Evolutionary conservation across 2,113 vertebrate species (phyloP).

Genomic region (Myotis yumanensis): DNA sequence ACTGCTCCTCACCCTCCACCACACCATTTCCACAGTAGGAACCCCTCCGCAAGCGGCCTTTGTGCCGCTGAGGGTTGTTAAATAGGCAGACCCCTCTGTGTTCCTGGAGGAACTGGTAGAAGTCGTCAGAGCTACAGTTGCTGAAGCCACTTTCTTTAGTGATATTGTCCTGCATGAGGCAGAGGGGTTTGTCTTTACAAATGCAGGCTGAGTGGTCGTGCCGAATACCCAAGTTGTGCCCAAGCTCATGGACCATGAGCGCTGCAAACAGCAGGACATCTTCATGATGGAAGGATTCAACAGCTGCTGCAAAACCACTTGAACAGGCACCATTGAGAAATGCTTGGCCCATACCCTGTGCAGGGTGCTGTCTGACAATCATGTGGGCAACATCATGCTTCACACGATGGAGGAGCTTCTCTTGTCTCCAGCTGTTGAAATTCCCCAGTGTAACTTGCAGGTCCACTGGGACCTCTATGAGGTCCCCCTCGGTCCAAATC

Average conservation of each 20-base stretch:
- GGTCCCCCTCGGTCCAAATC: slow-evolving; percentile 77
- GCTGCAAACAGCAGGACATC: slow-evolving; percentile 52
- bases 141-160: too few species aligned
- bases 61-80: slow-evolving; percentile 1
- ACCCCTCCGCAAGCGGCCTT: background rate
- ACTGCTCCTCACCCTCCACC: slow-evolving; percentile 52
- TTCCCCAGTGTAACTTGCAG: slow-evolving; percentile 35
- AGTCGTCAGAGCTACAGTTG: too few species aligned
- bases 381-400: too few species aligned
- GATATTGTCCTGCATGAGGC: too few species aligned
- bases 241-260: slow-evolving; percentile 45
- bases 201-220: too few species aligned
- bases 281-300: slow-evolving; percentile 57
- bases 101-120: too few species aligned
- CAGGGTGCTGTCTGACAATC: background rate
- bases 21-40: slow-evolving; percentile 36
- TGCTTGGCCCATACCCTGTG: background rate
- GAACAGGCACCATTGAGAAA: slow-evolving; percentile 68
- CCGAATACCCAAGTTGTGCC: too few species aligned
- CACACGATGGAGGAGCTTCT: background rate
- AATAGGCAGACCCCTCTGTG: too few species aligned
- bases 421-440: slow-evolving; percentile 75
- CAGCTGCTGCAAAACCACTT: slow-evolving; percentile 22
- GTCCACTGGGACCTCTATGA: slow-evolving; percentile 11
- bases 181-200: too few species aligned